Base-by-base conservation (phyloP, 2,888 invertebrate genomes). In the Torymus texanus region DNA sequence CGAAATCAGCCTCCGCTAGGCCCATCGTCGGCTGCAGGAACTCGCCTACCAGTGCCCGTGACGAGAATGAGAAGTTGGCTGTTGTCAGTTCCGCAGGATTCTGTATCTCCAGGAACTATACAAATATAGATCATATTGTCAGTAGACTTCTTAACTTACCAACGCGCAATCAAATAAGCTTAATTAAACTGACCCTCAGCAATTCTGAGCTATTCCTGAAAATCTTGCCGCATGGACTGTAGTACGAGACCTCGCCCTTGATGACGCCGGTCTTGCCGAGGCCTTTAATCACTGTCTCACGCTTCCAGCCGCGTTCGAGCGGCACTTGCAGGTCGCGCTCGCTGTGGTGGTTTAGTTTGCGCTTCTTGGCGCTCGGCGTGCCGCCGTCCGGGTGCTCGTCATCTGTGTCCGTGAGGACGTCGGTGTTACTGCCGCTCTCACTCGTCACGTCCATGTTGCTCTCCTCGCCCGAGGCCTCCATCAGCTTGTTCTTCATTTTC, bases 201-300 rank as follows among this genome's bases (percentile, higher is more conserved):
- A 94, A 92, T 88, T 94, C 94, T 4, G 92, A 91, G 87, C 92
- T 93, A 83, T 92, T 93, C 83, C 92, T 92, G 86, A 94, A 92
- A 78, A 92, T 92, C 85, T 93, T 93, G 58, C 93, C 94, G 87
- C 93, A 93, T 0, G 94, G 94, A 66, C 93, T 92, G 82, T 94
- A 94, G 91, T 99, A 99, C 78, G 94, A 94, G 65, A 99, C 98
- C 88, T 98, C 98, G n/a, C 98, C 98, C 84, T 95, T 95, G 83
- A 96, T 94, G 82, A 95, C 94, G 58, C 97, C 97, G 86, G 94
- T 95, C 84, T 95, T 94, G 8, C 96, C 97, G 11, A 98, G 92
- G 5, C 96, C 96, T 82, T 95, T 94, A 86, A 98, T 97, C 75
- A 97, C 93, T 0, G 98, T 98, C 89, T 97, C 96, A n/a, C 98